Percentiles rank a stretch among this genome's conserved stretches.
phyloP scores from a whole-genome alignment of 1,140 invertebrate genomes.

The Latrodectus geometricus region DNA sequence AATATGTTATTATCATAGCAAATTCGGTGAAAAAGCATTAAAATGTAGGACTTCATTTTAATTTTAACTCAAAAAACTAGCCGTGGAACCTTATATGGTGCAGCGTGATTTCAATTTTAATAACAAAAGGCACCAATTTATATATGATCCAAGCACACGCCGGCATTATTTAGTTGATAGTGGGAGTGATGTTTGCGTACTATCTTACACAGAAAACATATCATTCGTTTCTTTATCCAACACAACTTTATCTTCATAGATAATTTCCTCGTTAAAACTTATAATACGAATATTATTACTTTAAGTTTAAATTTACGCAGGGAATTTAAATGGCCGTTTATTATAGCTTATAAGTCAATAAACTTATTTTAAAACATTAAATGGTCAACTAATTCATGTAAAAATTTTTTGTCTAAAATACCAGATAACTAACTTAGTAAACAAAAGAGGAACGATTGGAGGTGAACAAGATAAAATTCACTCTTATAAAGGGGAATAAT shows the following conservation, averaged over 20 bases:
- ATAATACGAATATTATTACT: conserved; percentile 11
- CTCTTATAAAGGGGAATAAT: background rate
- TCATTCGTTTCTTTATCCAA: too few relatives aligned
- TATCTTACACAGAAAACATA: too few relatives aligned
- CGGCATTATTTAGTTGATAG: too few relatives aligned
- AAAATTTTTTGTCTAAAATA: conserved; percentile 12
- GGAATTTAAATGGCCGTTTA: conserved; percentile 37
- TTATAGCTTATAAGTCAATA: conserved; percentile 29
- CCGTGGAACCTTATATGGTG: background rate
- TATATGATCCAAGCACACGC: conserved; percentile 1
- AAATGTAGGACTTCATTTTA: too few relatives aligned
- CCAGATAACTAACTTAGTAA: background rate
- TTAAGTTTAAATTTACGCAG: too few relatives aligned
- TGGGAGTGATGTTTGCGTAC: too few relatives aligned
- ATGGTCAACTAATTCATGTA: conserved; percentile 17
- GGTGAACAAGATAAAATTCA: background rate
- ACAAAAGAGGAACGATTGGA: background rate
- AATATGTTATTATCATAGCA: too few relatives aligned
- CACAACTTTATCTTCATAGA: too few relatives aligned
- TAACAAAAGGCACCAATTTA: background rate
- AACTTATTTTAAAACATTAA: conserved; percentile 37
- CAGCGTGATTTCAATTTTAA: background rate
- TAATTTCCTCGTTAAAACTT: conserved; percentile 48
- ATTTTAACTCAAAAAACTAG: background rate
- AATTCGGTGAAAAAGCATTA: too few relatives aligned